phyloP scores from a whole-genome alignment of 2,797 vertebrate species.

The Thamnophis elegans region DNA sequence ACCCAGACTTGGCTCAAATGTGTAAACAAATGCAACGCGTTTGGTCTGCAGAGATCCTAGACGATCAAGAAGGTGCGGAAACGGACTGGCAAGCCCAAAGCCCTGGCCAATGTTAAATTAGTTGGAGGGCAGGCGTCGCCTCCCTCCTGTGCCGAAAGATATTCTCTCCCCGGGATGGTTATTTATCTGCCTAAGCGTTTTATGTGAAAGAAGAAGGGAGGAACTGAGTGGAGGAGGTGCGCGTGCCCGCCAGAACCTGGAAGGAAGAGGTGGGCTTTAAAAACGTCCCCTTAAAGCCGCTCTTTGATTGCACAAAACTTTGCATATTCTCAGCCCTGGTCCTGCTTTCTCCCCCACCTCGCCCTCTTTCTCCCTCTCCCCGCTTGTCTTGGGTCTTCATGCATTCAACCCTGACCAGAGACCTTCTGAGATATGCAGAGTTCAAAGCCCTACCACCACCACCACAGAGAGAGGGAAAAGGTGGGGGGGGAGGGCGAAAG shows the following conservation, averaged over 20 bases:
- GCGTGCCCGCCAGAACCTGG: background rate
- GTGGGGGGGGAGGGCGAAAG: too few species aligned
- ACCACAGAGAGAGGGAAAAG: background rate
- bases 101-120: background rate
- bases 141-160: background rate
- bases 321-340: background rate
- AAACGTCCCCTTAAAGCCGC: background rate
- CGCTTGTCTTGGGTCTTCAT: background rate
- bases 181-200: background rate
- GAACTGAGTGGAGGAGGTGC: background rate
- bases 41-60: background rate
- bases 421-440: slow-evolving; percentile 48
- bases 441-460: slow-evolving; percentile 42
- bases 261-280: background rate
- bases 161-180: too few species aligned
- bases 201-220: background rate
- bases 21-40: background rate
- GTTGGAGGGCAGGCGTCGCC: too few species aligned
- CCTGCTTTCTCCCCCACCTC: too few species aligned
- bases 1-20: slow-evolving; percentile 27
- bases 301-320: background rate
- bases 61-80: background rate
- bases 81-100: background rate
- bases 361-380: background rate
- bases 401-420: slow-evolving; percentile 36